These are phyloP conservation scores for Odontothrips loti DNA, from an alignment of 2,888 invertebrate genomes.

Conservation along the genomic window DNA sequence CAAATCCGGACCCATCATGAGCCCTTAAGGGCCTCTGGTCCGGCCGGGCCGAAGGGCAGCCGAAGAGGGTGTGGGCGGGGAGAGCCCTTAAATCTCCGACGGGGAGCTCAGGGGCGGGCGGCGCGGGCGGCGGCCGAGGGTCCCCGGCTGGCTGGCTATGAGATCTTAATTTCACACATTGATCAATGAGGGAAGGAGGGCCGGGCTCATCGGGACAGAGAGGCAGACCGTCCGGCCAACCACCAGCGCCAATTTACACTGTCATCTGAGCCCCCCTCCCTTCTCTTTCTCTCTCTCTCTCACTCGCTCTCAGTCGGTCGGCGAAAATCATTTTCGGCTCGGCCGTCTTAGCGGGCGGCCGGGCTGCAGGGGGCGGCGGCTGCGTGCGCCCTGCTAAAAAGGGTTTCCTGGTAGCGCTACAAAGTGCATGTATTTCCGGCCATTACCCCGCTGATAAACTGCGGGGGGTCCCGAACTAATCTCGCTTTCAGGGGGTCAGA, in stretches of 20 bases:
- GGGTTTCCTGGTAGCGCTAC: background rate
- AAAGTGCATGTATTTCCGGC: background rate
- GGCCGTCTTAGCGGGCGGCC: background rate
- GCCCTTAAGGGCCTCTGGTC: constrained; percentile 8
- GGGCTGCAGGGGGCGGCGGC: background rate
- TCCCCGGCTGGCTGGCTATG: background rate
- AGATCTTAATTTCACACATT: constrained; percentile 12
- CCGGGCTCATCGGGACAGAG: background rate
- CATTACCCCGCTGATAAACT: background rate
- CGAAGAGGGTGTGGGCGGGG: background rate
- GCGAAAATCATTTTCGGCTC: too few relatives aligned
- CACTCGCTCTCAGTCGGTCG: background rate
- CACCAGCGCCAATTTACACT: background rate
- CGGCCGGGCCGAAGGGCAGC: background rate
- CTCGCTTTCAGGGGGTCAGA: background rate
- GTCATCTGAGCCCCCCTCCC: background rate
- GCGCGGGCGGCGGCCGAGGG: background rate
- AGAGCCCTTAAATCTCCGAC: background rate
- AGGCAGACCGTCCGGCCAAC: background rate
- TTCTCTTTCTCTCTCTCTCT: background rate
- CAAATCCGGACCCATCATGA: constrained; percentile 18
- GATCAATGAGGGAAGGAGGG: background rate
- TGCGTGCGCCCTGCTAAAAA: background rate
- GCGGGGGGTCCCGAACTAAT: background rate
- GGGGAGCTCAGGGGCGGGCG: background rate